Percentiles rank a stretch among this genome's conserved stretches.
These are phyloP conservation scores for Steinernema hermaphroditum DNA, from an alignment of 2,888 invertebrate species.

Conservation along the genomic window DNA sequence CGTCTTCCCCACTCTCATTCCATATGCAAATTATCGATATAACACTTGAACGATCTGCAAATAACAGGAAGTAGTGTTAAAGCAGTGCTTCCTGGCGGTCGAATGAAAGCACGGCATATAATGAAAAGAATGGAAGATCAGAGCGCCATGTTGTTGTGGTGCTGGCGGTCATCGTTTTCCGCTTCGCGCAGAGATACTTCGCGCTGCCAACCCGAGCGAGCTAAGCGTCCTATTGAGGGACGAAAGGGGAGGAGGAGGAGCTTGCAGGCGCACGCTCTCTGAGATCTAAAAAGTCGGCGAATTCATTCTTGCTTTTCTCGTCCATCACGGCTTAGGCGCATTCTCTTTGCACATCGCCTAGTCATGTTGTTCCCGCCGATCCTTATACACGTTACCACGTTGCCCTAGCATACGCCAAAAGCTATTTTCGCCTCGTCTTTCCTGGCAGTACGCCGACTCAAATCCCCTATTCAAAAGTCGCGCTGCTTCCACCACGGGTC, in stretches of 20 bases:
- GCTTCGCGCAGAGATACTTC: conserved; percentile 6
- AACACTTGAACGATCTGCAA: conserved; percentile 1
- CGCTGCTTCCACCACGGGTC: conserved; percentile 7
- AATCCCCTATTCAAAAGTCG: conserved; percentile 5
- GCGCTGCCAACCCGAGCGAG: conserved; percentile 20
- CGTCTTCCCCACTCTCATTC: conserved; percentile 15
- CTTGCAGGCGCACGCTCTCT: conserved; percentile 22
- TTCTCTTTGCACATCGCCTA: conserved; percentile 31
- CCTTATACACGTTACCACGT: conserved; percentile 5
- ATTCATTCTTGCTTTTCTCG: conserved; percentile 31
- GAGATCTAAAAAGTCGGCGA: conserved; percentile 30
- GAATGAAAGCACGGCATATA: not conserved
- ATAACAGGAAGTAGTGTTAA: not conserved
- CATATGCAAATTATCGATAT: conserved; percentile 11
- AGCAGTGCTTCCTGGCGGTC: not conserved
- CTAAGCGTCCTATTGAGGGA: conserved; percentile 16
- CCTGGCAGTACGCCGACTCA: not conserved
- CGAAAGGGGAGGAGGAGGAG: conserved; percentile 14
- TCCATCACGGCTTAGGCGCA: conserved; percentile 31
- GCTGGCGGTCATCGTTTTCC: conserved; percentile 6
- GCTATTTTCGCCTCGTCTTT: not conserved
- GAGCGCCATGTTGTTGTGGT: too few relatives aligned
- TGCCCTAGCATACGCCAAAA: conserved; percentile 2
- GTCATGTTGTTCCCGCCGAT: conserved; percentile 28
- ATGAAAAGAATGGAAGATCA: too few relatives aligned